Conservation (phyloP, 2,113 vertebrate species). For the Myotis lucifugus region DNA sequence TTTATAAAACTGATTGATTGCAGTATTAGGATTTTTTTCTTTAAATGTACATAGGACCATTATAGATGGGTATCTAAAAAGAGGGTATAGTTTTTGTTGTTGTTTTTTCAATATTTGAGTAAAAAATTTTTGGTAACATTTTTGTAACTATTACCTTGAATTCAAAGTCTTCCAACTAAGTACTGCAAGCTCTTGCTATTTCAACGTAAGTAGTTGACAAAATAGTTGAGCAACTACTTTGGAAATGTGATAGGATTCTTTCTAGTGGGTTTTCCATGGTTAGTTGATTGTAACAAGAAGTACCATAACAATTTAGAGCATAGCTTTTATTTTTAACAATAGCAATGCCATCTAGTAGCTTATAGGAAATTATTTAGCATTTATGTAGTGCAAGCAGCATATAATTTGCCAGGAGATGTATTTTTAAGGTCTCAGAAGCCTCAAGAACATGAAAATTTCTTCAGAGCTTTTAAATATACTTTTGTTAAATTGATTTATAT, state of each 20-base stretch:
- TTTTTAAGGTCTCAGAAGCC: background rate
- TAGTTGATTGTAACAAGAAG: background rate
- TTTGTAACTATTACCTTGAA: background rate
- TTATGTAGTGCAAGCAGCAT: background rate
- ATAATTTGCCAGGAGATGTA: background rate
- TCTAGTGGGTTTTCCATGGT: background rate
- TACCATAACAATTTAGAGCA: background rate
- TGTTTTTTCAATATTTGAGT: background rate
- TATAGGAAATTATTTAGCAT: background rate
- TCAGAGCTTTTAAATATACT: background rate
- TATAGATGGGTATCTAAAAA: background rate
- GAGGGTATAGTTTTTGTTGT: background rate
- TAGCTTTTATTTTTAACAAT: constrained; percentile 22
- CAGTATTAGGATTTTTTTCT: background rate
- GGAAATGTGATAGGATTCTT: constrained; percentile 31
- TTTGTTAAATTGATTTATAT: constrained; percentile 22
- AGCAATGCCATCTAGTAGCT: background rate
- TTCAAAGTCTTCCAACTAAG: background rate
- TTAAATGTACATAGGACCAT: background rate
- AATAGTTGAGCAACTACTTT: background rate
- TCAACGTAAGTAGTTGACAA: background rate
- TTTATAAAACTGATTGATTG: constrained; percentile 11
- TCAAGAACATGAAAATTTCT: background rate
- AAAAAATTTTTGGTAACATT: background rate
- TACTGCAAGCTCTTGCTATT: background rate